Evolutionary conservation across 2,113 vertebrate species (phyloP).

Genomic region (Theropithecus gelada): DNA sequence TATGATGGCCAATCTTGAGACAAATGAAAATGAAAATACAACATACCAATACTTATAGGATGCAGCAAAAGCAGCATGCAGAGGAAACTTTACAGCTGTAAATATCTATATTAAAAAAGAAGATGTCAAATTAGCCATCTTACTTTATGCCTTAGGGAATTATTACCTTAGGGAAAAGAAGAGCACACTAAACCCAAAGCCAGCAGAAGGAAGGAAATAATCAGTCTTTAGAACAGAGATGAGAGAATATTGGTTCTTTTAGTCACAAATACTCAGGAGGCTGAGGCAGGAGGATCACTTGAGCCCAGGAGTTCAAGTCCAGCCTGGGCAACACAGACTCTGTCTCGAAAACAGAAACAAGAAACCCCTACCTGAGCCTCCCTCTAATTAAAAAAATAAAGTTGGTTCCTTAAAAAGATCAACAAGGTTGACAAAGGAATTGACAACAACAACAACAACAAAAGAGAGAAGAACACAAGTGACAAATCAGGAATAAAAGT

Average conservation of each 20-base stretch:
- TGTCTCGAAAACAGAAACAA: neutral
- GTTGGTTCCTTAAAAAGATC: neutral
- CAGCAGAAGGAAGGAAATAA: neutral
- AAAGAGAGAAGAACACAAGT: neutral
- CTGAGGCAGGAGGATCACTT: neutral
- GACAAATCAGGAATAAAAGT: neutral
- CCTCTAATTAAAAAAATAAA: neutral
- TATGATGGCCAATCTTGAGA: neutral
- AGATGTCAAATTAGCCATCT: neutral
- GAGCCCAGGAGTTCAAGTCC: neutral
- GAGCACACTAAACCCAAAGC: slow-evolving; percentile 10
- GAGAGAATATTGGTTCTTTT: neutral
- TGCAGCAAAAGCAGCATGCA: neutral
- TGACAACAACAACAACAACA: neutral
- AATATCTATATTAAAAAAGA: neutral
- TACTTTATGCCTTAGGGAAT: neutral
- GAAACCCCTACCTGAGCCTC: neutral
- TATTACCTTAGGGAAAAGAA: neutral
- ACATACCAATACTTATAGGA: neutral
- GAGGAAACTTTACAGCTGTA: neutral
- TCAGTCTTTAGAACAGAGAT: neutral
- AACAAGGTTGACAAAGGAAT: neutral
- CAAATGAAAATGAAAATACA: neutral
- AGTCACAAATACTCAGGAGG: neutral
- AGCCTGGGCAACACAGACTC: neutral